Percentiles rank a stretch among this genome's conserved stretches.
Evolutionary conservation across 2,113 vertebrate species (phyloP).

Genomic region (Pituophis catenifer): DNA sequence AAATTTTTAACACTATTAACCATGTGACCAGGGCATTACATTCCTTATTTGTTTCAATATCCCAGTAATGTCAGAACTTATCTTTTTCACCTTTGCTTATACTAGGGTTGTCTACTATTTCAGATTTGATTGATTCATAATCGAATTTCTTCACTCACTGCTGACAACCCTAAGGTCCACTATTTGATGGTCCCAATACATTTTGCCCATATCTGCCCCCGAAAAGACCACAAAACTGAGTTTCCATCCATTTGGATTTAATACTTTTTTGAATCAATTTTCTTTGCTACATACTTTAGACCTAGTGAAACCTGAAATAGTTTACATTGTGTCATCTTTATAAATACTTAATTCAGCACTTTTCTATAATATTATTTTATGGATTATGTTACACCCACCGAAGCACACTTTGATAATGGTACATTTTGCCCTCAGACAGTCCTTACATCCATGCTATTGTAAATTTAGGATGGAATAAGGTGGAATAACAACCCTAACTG

Average conservation of each 20-base stretch:
- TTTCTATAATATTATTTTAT: constrained; percentile 13
- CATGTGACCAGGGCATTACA: not conserved
- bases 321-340: not conserved
- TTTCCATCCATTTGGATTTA: not conserved
- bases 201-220: not conserved
- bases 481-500: not conserved
- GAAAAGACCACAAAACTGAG: not conserved
- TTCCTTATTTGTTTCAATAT: not conserved
- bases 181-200: not conserved
- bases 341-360: constrained; percentile 17
- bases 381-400: not conserved
- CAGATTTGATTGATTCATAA: not conserved
- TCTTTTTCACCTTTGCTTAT: not conserved
- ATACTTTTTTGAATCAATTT: constrained; percentile 18
- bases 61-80: not conserved
- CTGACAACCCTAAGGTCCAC: not conserved
- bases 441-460: not conserved
- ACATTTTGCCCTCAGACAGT: not conserved
- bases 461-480: not conserved
- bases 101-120: not conserved
- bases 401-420: not conserved
- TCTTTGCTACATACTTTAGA: not conserved
- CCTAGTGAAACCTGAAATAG: not conserved
- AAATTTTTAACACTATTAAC: not conserved
- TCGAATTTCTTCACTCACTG: not conserved